Conservation (phyloP, 2,113 vertebrate species). For the Theropithecus gelada region DNA sequence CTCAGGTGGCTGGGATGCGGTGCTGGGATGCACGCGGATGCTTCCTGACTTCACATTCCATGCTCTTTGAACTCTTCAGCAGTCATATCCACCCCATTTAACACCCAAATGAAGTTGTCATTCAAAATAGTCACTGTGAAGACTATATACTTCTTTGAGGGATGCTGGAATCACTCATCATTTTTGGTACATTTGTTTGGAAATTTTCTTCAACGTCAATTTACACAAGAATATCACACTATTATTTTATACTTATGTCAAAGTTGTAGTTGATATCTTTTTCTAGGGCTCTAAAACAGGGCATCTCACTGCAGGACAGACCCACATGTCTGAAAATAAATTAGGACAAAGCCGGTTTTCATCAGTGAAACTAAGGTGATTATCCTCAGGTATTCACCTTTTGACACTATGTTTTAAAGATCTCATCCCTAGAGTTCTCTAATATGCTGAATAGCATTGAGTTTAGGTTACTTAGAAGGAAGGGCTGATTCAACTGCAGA, state of each 20-base stretch:
- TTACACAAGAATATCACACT: background rate
- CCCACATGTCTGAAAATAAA: background rate
- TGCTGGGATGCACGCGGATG: background rate
- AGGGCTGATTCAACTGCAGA: constrained; percentile 64
- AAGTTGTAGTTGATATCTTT: background rate
- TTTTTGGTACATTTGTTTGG: background rate
- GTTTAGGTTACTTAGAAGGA: constrained; percentile 59
- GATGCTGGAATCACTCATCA: background rate
- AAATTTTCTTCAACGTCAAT: constrained; percentile 8
- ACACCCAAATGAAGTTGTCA: background rate
- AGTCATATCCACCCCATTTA: background rate
- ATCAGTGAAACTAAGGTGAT: background rate
- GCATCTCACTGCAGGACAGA: background rate
- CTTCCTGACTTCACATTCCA: background rate
- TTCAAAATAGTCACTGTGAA: constrained; percentile 31
- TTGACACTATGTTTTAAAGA: constrained; percentile 51
- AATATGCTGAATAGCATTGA: constrained; percentile 39
- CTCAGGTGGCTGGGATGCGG: background rate
- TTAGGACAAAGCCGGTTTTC: background rate
- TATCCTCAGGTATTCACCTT: constrained; percentile 35
- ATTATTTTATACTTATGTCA: background rate
- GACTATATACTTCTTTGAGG: background rate
- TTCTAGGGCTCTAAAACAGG: background rate
- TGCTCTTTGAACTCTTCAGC: background rate
- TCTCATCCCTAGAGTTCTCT: constrained; percentile 29